phyloP scores from a whole-genome alignment of 2,113 vertebrate species.

The Oryzias celebensis region DNA sequence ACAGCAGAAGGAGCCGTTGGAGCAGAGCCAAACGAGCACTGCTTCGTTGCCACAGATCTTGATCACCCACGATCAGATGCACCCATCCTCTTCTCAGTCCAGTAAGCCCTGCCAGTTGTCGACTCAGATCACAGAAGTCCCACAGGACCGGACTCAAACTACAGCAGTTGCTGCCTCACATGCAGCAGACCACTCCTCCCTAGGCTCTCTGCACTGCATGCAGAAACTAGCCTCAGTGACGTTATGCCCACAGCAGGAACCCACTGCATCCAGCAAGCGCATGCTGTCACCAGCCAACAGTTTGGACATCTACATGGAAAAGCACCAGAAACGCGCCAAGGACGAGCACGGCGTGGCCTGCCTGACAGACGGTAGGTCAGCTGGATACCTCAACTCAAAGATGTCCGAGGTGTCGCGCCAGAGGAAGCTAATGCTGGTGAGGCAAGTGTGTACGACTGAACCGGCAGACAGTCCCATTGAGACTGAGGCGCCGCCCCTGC shows the following conservation, averaged over 20 bases:
- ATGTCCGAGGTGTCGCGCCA: conserved; percentile 82
- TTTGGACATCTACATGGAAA: conserved; percentile 98
- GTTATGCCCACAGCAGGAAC: conserved; percentile 90
- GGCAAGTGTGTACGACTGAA: conserved; percentile 93
- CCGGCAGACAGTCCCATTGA: conserved; percentile 85
- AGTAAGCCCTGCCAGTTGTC: conserved; percentile 69
- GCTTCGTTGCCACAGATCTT: conserved; percentile 88
- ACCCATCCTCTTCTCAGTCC: conserved; percentile 58
- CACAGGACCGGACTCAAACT: conserved; percentile 68
- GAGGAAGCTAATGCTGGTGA: conserved; percentile 88
- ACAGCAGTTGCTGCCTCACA: conserved; percentile 26
- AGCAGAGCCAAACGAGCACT: conserved; percentile 77
- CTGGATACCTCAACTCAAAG: conserved; percentile 78
- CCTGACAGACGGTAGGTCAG: conserved; percentile 76
- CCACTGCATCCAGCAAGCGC: conserved; percentile 91
- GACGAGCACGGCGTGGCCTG: conserved; percentile 92
- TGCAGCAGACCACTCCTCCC: conserved; percentile 59
- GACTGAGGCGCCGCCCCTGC: conserved; percentile 73
- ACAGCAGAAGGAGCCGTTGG: conserved; percentile 73
- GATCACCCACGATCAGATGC: conserved; percentile 89
- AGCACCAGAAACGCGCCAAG: conserved; percentile 95
- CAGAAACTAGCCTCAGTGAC: conserved; percentile 85
- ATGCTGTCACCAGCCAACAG: conserved; percentile 98
- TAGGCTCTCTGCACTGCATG: conserved; percentile 70
- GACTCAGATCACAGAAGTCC: conserved; percentile 68